phyloP scores from a whole-genome alignment of 2,888 invertebrate species.

The Drosophila nr. medialis region DNA sequence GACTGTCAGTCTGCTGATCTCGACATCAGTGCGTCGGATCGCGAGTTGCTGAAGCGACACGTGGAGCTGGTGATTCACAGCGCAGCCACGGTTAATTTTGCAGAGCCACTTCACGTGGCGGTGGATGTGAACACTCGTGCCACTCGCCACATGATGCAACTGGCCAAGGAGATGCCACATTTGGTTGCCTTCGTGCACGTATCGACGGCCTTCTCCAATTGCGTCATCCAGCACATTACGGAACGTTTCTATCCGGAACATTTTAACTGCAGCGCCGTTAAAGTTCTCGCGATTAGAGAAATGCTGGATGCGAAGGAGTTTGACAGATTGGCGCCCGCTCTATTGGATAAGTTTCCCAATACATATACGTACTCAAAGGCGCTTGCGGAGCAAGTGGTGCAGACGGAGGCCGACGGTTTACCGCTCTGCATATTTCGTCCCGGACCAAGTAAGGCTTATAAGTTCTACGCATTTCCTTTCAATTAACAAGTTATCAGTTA shows the following conservation, averaged over 20 bases:
- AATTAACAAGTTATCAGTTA: constrained; percentile 27
- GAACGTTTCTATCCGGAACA: constrained; percentile 83
- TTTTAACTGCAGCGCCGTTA: constrained; percentile 76
- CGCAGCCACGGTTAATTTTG: constrained; percentile 94
- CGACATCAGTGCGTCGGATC: constrained; percentile 83
- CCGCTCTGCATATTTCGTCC: constrained; percentile 89
- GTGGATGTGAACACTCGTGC: constrained; percentile 89
- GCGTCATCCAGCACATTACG: constrained; percentile 83
- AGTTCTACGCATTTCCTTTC: not conserved
- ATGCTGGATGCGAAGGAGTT: constrained; percentile 80
- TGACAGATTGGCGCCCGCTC: constrained; percentile 74
- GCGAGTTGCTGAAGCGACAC: constrained; percentile 70
- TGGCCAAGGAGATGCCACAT: constrained; percentile 87
- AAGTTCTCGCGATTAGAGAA: constrained; percentile 79
- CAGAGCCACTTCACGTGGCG: constrained; percentile 89
- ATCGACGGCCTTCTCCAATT: constrained; percentile 89
- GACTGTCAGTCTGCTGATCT: constrained; percentile 82
- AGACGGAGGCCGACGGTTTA: constrained; percentile 86
- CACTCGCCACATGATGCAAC: constrained; percentile 87
- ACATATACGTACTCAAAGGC: constrained; percentile 91
- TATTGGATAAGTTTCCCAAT: constrained; percentile 86
- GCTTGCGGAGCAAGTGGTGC: constrained; percentile 88
- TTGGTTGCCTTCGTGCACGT: constrained; percentile 87
- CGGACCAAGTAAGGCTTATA: constrained; percentile 64
- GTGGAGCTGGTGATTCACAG: constrained; percentile 91